Evolutionary conservation across 2,888 invertebrate species (phyloP).

Genomic region (Vanessa cardui): DNA sequence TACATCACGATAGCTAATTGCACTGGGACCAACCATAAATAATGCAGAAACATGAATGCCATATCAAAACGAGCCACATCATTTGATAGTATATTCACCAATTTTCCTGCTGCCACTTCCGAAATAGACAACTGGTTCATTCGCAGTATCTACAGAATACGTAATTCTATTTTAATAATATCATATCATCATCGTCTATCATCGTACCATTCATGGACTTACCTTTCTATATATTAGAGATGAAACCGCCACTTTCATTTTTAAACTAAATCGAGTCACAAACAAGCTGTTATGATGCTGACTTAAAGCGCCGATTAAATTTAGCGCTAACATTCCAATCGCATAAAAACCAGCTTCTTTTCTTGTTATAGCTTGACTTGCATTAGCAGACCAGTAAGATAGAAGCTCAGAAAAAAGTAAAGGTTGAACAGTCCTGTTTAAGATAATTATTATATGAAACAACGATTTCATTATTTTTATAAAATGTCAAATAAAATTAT

Average conservation of each 20-base stretch:
- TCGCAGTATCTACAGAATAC: conserved; percentile 83
- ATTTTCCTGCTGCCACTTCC: conserved; percentile 87
- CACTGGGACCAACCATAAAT: conserved; percentile 90
- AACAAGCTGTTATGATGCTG: conserved; percentile 88
- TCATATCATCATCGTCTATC: background rate
- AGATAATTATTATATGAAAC: conserved; percentile 12
- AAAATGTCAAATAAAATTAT: background rate
- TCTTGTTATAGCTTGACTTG: conserved; percentile 46
- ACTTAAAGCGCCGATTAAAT: conserved; percentile 79
- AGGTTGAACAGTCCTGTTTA: conserved; percentile 77
- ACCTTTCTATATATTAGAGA: conserved; percentile 91
- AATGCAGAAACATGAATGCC: conserved; percentile 87
- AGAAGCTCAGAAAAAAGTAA: conserved; percentile 78
- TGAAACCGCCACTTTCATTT: conserved; percentile 87
- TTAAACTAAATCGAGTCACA: conserved; percentile 85
- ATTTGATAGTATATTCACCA: conserved; percentile 92
- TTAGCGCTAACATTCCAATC: conserved; percentile 74
- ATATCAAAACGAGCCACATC: conserved; percentile 92
- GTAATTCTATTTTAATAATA: background rate
- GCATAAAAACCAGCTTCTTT: conserved; percentile 83
- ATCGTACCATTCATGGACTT: conserved; percentile 30
- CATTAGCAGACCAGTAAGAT: conserved; percentile 77
- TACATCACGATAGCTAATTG: conserved; percentile 83
- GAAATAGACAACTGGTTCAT: conserved; percentile 88
- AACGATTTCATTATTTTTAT: background rate